Evolutionary conservation across 2,113 vertebrate genomes (phyloP).

Genomic region (Aix galericulata): DNA sequence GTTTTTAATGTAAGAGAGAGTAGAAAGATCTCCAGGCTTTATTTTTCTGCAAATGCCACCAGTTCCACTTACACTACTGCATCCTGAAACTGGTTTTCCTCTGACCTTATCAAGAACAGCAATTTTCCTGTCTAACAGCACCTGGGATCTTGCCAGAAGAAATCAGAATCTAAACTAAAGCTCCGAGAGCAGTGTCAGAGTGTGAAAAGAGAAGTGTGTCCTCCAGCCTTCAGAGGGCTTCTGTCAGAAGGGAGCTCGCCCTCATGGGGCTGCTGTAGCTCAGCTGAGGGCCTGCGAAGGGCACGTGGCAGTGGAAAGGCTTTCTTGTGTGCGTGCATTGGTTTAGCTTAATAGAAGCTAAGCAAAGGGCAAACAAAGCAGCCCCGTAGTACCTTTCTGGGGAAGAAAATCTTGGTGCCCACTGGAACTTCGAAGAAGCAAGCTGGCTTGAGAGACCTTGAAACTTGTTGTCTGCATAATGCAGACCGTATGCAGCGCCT

Average conservation of each 20-base stretch:
- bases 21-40: conserved; percentile 24
- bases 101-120: conserved; percentile 36
- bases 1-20: not conserved
- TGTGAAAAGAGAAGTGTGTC: not conserved
- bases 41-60: conserved; percentile 35
- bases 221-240: not conserved
- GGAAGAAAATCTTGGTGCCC: not conserved
- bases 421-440: not conserved
- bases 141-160: conserved; percentile 34
- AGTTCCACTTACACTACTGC: not conserved
- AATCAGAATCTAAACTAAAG: not conserved
- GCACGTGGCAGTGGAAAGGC: not conserved
- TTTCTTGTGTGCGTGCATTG: not conserved
- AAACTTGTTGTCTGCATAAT: not conserved
- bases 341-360: not conserved
- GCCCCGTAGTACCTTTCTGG: not conserved
- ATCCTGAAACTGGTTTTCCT: conserved; percentile 1
- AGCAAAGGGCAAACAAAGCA: not conserved
- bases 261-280: accelerated
- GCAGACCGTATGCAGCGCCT: accelerated
- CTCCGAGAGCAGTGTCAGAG: not conserved
- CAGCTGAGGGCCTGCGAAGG: not conserved
- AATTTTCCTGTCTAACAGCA: not conserved
- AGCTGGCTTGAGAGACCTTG: not conserved
- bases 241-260: not conserved